These are phyloP conservation scores for Tipula confusa DNA, from an alignment of 2,888 invertebrate species.

Conservation along the genomic window DNA sequence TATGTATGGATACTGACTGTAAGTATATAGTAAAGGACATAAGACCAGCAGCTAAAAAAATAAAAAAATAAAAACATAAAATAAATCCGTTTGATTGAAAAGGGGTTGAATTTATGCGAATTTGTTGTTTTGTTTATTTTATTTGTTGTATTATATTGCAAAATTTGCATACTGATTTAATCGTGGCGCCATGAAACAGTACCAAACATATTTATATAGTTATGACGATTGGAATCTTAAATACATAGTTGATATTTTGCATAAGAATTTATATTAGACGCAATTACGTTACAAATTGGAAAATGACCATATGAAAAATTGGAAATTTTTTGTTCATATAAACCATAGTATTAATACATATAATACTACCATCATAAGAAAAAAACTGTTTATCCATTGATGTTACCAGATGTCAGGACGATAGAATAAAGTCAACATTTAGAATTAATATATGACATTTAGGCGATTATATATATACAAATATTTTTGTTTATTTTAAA, in stretches of 20 bases:
- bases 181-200: background rate
- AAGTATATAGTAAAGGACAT: background rate
- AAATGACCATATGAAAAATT: background rate
- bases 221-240: background rate
- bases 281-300: background rate
- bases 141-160: background rate
- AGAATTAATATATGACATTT: too few species aligned
- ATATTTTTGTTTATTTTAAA: too few species aligned
- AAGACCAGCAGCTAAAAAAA: background rate
- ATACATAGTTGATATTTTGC: background rate
- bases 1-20: background rate
- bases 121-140: too few species aligned
- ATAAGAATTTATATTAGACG: background rate
- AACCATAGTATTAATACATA: too few species aligned
- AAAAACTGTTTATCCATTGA: too few species aligned
- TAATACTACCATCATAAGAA: too few species aligned
- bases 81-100: background rate
- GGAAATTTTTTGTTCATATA: too few species aligned
- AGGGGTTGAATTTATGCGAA: constrained; percentile 12
- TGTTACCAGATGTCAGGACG: too few species aligned
- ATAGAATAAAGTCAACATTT: too few species aligned
- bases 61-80: too few species aligned
- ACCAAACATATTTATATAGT: background rate
- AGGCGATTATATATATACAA: too few species aligned
- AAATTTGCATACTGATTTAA: constrained; percentile 9